phyloP scores from a whole-genome alignment of 2,113 vertebrate species.

The Ameiurus melas region DNA sequence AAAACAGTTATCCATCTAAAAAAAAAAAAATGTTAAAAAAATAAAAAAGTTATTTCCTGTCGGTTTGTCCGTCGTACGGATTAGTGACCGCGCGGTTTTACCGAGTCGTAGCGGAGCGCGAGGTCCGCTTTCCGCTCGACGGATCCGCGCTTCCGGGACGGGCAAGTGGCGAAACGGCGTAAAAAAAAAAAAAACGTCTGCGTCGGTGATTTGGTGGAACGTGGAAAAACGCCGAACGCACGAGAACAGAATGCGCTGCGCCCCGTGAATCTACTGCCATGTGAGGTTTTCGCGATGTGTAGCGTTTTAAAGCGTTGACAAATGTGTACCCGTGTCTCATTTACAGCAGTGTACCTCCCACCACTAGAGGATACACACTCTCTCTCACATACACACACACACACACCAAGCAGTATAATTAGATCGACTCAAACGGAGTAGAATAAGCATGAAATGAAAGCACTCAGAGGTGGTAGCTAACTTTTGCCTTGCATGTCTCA shows the following conservation, averaged over 20 bases:
- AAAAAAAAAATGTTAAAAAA: too few species aligned
- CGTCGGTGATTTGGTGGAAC: background rate
- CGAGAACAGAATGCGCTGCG: background rate
- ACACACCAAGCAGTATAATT: constrained; percentile 29
- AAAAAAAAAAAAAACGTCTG: background rate
- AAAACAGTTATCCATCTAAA: background rate
- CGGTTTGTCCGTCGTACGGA: background rate
- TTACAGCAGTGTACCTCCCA: constrained; percentile 5
- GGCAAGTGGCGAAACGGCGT: background rate
- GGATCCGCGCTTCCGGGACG: background rate
- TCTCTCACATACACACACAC: background rate
- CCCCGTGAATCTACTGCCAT: background rate
- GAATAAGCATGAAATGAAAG: constrained; percentile 50
- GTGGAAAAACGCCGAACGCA: background rate
- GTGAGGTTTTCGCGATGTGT: background rate
- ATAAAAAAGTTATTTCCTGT: background rate
- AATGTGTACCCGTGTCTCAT: background rate
- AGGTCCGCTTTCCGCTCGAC: background rate
- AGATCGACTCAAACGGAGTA: constrained; percentile 21
- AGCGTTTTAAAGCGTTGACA: background rate
- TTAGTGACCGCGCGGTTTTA: background rate
- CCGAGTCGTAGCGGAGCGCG: background rate
- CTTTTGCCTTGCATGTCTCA: constrained; percentile 48
- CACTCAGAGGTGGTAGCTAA: constrained; percentile 45
- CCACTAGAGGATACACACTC: constrained; percentile 6